Base-by-base conservation (phyloP, 2,888 invertebrate species). In the Mimachlamys varia region DNA sequence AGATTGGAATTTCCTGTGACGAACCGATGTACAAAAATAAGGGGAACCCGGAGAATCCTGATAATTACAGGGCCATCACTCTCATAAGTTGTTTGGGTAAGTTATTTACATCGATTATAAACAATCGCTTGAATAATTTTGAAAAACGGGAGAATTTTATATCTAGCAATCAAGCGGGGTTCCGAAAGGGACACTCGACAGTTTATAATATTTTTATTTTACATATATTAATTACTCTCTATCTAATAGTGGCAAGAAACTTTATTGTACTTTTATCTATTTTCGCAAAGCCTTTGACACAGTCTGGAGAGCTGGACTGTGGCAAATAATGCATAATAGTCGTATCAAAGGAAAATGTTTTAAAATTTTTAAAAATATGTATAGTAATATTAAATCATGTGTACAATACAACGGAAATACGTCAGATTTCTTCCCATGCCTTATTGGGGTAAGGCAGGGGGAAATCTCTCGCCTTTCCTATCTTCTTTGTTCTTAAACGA, bases 21-120 rank as follows among this genome's bases (percentile, higher is more conserved):
- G 7, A 50, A 27, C 89, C 89, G 0, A 44, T 89, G 4, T 89
- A 76, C 44, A 89, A 89, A 55, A 89, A 89, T 17, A 89, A 89
- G 50, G 87, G 89, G 5, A 50, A 89, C 44, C 15, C 2, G n/a
- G 37, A 38, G 27, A 87, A 89, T 13, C 87, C 87, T 38, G 89
- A 89, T 50, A 87, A 89, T 19, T 89, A 38, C 19, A 44, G 87
- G 50, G 89, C 87, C 1, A 89, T 89, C 19, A 89, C 89, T 0
- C 38, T 89, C 1, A 87, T 89, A 22, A 87, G 87, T n/a, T 89
- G 87, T 33, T 33, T 89, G 17, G 89, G 89, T 17, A 89, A 89
- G 53, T 17, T 87, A 33, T 89, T 89, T 49, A 89, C 89, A 33
- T 89, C 50, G 7, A 89, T 89, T n/a, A 22, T 89, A 13, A 89